Evolutionary conservation across 1,140 invertebrate genomes (phyloP).

Genomic region (Chlorops oryzae): DNA sequence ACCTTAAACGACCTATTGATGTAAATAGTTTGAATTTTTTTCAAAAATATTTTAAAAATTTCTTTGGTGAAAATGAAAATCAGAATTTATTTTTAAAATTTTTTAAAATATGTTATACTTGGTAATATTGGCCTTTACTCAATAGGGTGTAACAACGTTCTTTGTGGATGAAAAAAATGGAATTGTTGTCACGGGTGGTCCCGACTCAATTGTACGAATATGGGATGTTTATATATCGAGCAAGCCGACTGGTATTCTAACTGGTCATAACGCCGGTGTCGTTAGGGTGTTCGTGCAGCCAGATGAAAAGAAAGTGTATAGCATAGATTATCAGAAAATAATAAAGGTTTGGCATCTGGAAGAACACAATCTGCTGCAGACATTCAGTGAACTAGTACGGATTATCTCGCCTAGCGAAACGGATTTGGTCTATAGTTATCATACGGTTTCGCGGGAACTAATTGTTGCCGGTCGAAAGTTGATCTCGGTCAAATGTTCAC

Average conservation of each 20-base stretch:
- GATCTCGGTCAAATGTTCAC: constrained; percentile 55
- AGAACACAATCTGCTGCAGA: constrained; percentile 51
- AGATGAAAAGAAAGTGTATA: constrained; percentile 65
- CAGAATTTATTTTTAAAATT: too few relatives aligned
- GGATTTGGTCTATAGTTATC: constrained; percentile 57
- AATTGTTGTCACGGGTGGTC: constrained; percentile 63
- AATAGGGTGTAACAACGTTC: constrained; percentile 56
- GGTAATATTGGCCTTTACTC: neutral
- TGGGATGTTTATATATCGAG: constrained; percentile 70
- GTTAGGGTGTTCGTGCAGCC: constrained; percentile 61
- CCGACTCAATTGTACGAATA: constrained; percentile 62
- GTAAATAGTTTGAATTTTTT: too few relatives aligned
- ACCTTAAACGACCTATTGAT: too few relatives aligned
- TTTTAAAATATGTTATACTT: neutral
- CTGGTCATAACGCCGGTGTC: constrained; percentile 65
- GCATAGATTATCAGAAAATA: constrained; percentile 57
- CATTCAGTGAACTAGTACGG: constrained; percentile 56
- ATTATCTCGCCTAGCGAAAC: constrained; percentile 53
- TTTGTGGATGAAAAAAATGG: constrained; percentile 53
- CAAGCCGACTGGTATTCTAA: constrained; percentile 55
- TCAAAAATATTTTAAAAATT: too few relatives aligned
- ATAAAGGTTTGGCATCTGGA: constrained; percentile 66
- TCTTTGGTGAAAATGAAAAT: too few relatives aligned
- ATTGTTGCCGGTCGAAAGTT: constrained; percentile 58
- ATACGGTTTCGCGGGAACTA: constrained; percentile 57